phyloP scores from a whole-genome alignment of 2,113 vertebrate genomes.

The Ameiurus melas region DNA sequence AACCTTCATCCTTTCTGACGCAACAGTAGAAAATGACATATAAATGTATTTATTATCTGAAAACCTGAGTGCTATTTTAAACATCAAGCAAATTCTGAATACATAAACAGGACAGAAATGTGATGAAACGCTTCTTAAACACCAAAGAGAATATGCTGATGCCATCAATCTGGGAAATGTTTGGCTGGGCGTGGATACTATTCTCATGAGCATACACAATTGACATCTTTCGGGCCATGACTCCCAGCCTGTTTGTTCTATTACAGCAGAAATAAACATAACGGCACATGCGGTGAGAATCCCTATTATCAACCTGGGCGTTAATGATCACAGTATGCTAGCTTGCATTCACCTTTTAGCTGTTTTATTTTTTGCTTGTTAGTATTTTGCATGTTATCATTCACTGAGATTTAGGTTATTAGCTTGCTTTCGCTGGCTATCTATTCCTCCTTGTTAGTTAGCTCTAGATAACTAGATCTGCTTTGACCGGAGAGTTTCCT shows the following conservation, averaged over 20 bases:
- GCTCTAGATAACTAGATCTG: not conserved
- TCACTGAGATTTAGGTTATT: not conserved
- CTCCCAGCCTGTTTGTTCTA: not conserved
- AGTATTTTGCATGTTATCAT: not conserved
- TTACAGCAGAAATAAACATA: not conserved
- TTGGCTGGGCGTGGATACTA: not conserved
- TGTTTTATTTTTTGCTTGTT: not conserved
- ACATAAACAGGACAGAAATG: not conserved
- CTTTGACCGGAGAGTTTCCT: not conserved
- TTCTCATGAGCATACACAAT: not conserved
- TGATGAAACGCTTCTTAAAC: not conserved
- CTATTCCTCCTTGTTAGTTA: not conserved
- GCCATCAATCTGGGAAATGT: not conserved
- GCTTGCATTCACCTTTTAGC: not conserved
- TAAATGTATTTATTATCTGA: not conserved
- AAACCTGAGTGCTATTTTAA: not conserved
- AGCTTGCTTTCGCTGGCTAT: not conserved
- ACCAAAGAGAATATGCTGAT: not conserved
- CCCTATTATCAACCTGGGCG: not conserved
- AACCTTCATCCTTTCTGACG: not conserved
- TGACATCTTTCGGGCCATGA: not conserved
- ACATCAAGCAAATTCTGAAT: not conserved
- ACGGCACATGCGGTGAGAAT: not conserved
- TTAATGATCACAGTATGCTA: not conserved
- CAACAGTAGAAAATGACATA: not conserved